Conservation (phyloP, 2,888 invertebrate genomes). For the Nemotelus nigrinus region DNA sequence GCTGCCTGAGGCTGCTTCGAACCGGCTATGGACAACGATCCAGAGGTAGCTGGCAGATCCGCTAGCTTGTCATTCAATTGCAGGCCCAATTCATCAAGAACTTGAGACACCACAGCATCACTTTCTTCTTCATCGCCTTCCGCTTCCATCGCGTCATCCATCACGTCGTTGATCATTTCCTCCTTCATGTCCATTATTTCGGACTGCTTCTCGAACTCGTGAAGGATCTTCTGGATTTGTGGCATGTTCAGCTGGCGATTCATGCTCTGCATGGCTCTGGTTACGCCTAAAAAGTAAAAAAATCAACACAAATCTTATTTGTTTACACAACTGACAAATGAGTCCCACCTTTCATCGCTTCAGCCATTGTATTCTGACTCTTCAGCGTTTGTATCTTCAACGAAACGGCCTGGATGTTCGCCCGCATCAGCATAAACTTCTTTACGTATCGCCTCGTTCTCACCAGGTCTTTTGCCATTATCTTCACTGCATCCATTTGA, state of each 20-base stretch:
- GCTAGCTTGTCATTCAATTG: slow-evolving; percentile 93
- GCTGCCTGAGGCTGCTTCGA: slow-evolving; percentile 73
- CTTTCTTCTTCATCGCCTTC: slow-evolving; percentile 98
- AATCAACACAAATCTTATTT: neutral
- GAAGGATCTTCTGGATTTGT: slow-evolving; percentile 96
- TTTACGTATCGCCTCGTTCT: slow-evolving; percentile 94
- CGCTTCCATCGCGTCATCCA: slow-evolving; percentile 99
- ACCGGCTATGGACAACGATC: slow-evolving; percentile 69
- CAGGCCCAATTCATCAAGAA: slow-evolving; percentile 95
- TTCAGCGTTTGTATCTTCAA: slow-evolving; percentile 97
- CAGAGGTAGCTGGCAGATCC: slow-evolving; percentile 78
- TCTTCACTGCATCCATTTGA: slow-evolving; percentile 99
- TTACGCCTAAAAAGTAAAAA: slow-evolving; percentile 75
- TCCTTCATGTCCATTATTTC: slow-evolving; percentile 99
- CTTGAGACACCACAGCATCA: slow-evolving; percentile 94
- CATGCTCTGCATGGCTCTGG: slow-evolving; percentile 98
- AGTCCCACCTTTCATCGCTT: slow-evolving; percentile 88
- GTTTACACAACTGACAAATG: neutral
- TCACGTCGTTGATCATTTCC: slow-evolving; percentile 99
- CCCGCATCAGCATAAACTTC: slow-evolving; percentile 99
- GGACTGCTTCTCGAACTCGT: slow-evolving; percentile 98
- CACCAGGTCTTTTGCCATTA: slow-evolving; percentile 99
- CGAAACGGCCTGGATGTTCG: slow-evolving; percentile 97
- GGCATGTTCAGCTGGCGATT: slow-evolving; percentile 96
- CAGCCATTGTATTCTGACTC: slow-evolving; percentile 99